Conservation (phyloP, 2,888 invertebrate species). For the Gastracanthus pulcherrimus region DNA sequence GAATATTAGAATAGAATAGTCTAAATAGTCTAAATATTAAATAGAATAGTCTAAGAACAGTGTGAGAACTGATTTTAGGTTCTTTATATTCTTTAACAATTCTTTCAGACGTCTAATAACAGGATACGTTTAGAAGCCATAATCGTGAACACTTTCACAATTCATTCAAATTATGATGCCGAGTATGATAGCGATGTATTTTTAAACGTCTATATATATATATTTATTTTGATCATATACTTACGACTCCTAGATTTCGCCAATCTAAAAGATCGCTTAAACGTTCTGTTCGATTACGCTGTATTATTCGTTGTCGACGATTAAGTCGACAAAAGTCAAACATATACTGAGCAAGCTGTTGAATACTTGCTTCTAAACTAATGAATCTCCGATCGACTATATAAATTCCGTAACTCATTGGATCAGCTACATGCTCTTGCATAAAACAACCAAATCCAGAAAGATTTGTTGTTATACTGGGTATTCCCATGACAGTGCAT, state of each 20-base stretch:
- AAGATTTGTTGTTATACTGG: constrained; percentile 97
- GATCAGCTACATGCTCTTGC: constrained; percentile 98
- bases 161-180: too few relatives aligned
- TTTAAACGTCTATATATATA: too few relatives aligned
- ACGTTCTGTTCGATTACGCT: constrained; percentile 97
- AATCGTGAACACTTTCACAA: too few relatives aligned
- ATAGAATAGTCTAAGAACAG: too few relatives aligned
- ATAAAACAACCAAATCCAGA: constrained; percentile 99
- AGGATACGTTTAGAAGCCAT: too few relatives aligned
- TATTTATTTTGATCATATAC: constrained; percentile 71
- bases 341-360: constrained; percentile 94
- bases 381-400: constrained; percentile 97
- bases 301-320: constrained; percentile 97
- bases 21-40: too few relatives aligned
- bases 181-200: too few relatives aligned
- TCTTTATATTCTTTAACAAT: too few relatives aligned
- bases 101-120: too few relatives aligned
- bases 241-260: constrained; percentile 97
- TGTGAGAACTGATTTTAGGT: too few relatives aligned
- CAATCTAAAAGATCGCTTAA: constrained; percentile 98
- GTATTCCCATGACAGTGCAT: constrained; percentile 99
- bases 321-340: constrained; percentile 94
- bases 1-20: too few relatives aligned
- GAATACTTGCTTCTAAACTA: constrained; percentile 92
- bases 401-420: constrained; percentile 98